A percentile compares a stretch with the other conserved stretches of the same genome.
Evolutionary conservation across 2,113 vertebrate species (phyloP).

Genomic region (Monopterus albus): DNA sequence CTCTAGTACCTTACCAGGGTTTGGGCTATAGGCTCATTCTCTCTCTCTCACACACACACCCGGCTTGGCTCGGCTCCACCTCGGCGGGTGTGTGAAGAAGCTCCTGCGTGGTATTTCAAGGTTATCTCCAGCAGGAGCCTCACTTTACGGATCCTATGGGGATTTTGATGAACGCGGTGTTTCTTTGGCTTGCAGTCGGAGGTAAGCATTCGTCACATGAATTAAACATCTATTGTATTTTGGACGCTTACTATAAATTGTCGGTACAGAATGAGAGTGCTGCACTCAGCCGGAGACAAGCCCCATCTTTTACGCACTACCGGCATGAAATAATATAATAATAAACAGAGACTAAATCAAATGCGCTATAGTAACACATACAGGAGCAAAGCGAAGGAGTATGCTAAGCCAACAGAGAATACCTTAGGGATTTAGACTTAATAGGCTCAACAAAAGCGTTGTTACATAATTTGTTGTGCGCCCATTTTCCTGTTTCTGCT

Average conservation of each 20-base stretch:
- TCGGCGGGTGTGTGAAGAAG: constrained; percentile 49
- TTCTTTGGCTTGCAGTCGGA: constrained; percentile 69
- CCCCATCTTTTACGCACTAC: constrained; percentile 16
- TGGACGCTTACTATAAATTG: background rate
- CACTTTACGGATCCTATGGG: constrained; percentile 65
- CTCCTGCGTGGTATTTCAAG: constrained; percentile 62
- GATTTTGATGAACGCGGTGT: constrained; percentile 50
- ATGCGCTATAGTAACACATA: background rate
- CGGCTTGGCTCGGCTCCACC: constrained; percentile 40
- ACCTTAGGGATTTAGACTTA: constrained; percentile 40
- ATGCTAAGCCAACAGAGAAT: background rate
- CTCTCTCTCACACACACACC: constrained; percentile 24
- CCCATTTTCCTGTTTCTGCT: constrained; percentile 11
- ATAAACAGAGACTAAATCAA: background rate
- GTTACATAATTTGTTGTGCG: constrained; percentile 60
- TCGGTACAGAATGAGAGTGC: background rate
- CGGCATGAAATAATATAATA: background rate
- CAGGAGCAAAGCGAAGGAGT: background rate
- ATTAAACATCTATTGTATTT: background rate
- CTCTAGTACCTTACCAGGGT: constrained; percentile 23
- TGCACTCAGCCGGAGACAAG: constrained; percentile 2
- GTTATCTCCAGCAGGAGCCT: constrained; percentile 64
- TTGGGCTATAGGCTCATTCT: too few relatives aligned
- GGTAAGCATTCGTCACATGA: constrained; percentile 55
- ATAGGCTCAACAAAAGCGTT: constrained; percentile 52